Evolutionary conservation across 2,797 vertebrate species (phyloP), one percentile per base, ranked within the genome.

Genomic region (Champsocephalus esox): DNA sequence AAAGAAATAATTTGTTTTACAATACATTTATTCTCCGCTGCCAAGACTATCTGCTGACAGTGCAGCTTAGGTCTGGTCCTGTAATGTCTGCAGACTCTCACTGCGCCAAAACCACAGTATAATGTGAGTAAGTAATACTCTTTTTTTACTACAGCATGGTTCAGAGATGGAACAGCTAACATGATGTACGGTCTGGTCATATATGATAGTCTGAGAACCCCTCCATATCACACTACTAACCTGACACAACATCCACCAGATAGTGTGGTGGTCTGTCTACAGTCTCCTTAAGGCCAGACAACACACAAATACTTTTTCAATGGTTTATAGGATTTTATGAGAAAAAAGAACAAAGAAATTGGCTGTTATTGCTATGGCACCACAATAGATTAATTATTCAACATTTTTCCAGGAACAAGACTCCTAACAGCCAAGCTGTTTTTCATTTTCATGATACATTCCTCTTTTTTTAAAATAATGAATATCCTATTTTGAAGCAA

Each of bases 41-140:
- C 66, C 64, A 84, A 86, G 73, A 73, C 70, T 75, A 85, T 71
- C 73, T 87, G 90, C 88, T 91, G 82, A 92, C 84, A 50, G 64
- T 74, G 85, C 86, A 88, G 80, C 85, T 71, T 76, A 81, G 80
- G 81, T 80, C 56, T 70, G 1, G 63, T 80, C 51, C 38, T 83
- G 66, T 70, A 57, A 83, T 1, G 49, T 75, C 73, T 84, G 77
- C 52, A 75, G 77, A 76, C 59, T 73, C 70, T n/a, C 32, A 62
- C 72, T 81, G 82, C 12, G 16, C 51, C 80, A 87, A 73, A 88
- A 80, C 66, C 71, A 72, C 75, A 72, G 43, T 16, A 56, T 65
- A 72, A 77, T 28, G 43, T 7, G 24, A 54, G 38, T 17, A 32
- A 61, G 55, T 59, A 12, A 21, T 43, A 41, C 6, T 46, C 9